Conservation (phyloP, 1,140 invertebrate species). For the Habropoda laboriosa region DNA sequence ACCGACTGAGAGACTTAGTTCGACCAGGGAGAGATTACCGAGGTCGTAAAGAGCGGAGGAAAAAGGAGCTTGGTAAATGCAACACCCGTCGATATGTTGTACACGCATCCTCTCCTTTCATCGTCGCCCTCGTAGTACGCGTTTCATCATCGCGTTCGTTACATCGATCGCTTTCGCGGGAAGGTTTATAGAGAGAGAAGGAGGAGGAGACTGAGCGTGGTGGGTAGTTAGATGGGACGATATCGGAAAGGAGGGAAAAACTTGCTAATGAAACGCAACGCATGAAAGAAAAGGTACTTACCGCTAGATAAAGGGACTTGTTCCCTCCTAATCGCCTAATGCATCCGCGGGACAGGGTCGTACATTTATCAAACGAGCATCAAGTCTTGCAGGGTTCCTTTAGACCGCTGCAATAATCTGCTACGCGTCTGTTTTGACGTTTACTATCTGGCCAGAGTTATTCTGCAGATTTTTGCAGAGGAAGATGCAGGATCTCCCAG, state of each 20-base stretch:
- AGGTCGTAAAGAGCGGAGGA: neutral
- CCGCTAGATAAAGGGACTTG: neutral
- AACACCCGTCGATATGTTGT: neutral
- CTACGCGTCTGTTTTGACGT: neutral
- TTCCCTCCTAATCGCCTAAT: neutral
- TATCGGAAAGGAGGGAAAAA: neutral
- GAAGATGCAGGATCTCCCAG: neutral
- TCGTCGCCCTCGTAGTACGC: neutral
- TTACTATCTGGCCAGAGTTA: neutral
- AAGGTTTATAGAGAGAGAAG: too few relatives aligned
- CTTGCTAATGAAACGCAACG: constrained; percentile 4
- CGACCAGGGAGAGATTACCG: neutral
- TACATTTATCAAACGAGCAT: neutral
- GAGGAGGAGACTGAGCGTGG: too few relatives aligned
- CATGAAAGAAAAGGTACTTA: neutral
- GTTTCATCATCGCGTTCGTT: neutral
- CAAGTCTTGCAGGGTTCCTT: neutral
- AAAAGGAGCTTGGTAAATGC: neutral
- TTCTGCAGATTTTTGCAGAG: neutral
- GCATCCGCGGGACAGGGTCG: neutral
- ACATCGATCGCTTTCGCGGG: neutral
- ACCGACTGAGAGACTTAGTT: neutral
- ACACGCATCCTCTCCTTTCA: neutral
- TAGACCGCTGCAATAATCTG: neutral
- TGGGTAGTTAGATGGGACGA: neutral